Base-by-base conservation (phyloP, 2,113 vertebrate species). In the Oreochromis niloticus region DNA sequence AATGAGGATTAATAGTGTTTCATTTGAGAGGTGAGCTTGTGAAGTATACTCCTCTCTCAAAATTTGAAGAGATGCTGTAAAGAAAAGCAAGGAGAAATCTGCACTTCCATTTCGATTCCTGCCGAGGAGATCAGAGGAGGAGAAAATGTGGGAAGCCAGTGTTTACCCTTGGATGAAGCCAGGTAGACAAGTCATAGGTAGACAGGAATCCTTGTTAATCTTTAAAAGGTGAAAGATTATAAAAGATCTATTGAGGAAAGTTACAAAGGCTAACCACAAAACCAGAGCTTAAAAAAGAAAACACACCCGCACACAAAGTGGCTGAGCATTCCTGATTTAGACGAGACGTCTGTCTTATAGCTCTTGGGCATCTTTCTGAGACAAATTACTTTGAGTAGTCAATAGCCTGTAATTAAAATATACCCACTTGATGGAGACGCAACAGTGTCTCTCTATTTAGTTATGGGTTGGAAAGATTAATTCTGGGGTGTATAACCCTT, bases 401-500 rank as follows among this genome's bases (percentile, higher is more conserved):
- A 95, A 95, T 94, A 93, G 93, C 84, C 94, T 96, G 94, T 96
- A 95, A 97, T 97, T 97, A 96, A 96, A 95, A 93, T 90, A 92
- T 89, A 94, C 94, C 94, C 91, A 93, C 93, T 94, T 93, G 93
- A 95, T 93, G 93, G 92, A 91, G 93, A 92, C 75, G 91, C 89
- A 93, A 85, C 83, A 46, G 91, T 83, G 93, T 92, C 89, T 92
- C 87, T 91, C 88, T 88, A 73, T 88, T 91, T 93, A 95, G 94
- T 95, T 92, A 94, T 85, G 88, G 89, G 92, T 92, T 95, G 93
- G 95, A 95, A 95, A 94, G 93, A 95, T 96, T 96, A 93, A 97
- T 95, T 96, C 94, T 84, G 94, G 95, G 95, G 92, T 95, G 90
- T 88, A 81, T 88, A 89, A 92, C 94, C 91, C 93, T 94, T 95